Conservation (phyloP, 2,888 invertebrate species). For the Mechanitis messenoides region DNA sequence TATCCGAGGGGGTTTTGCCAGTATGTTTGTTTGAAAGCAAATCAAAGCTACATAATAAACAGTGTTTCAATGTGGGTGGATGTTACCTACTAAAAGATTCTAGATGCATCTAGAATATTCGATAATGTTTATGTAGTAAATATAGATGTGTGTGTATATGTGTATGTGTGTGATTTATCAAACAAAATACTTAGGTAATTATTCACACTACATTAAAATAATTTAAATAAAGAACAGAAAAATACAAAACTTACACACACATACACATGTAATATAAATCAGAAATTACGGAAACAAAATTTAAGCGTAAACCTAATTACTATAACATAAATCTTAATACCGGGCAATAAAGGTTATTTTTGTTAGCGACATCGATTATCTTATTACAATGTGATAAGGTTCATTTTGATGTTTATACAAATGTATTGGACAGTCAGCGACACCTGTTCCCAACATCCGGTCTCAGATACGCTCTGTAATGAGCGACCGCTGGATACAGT, state of each 20-base stretch:
- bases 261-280: slow-evolving; percentile 21
- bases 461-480: slow-evolving; percentile 41
- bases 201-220: no score
- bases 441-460: slow-evolving; percentile 45
- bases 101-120: background rate
- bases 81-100: slow-evolving; percentile 8
- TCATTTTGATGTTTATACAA: slow-evolving; percentile 30
- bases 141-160: no score
- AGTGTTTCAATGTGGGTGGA: slow-evolving; percentile 12
- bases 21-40: slow-evolving; percentile 43
- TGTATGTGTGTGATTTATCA: no score
- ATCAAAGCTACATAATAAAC: slow-evolving; percentile 41
- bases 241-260: slow-evolving; percentile 12
- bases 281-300: slow-evolving; percentile 25
- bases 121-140: background rate
- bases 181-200: no score
- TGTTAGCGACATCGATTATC: slow-evolving; percentile 6
- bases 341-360: slow-evolving; percentile 17
- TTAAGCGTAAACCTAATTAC: slow-evolving; percentile 20
- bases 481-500: slow-evolving; percentile 31
- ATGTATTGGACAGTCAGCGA: slow-evolving; percentile 44
- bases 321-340: slow-evolving; percentile 20
- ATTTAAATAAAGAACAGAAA: background rate
- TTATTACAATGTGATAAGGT: slow-evolving; percentile 17
- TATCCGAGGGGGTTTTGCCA: slow-evolving; percentile 36